phyloP scores from a whole-genome alignment of 2,113 vertebrate species.

The Anas platyrhynchos region DNA sequence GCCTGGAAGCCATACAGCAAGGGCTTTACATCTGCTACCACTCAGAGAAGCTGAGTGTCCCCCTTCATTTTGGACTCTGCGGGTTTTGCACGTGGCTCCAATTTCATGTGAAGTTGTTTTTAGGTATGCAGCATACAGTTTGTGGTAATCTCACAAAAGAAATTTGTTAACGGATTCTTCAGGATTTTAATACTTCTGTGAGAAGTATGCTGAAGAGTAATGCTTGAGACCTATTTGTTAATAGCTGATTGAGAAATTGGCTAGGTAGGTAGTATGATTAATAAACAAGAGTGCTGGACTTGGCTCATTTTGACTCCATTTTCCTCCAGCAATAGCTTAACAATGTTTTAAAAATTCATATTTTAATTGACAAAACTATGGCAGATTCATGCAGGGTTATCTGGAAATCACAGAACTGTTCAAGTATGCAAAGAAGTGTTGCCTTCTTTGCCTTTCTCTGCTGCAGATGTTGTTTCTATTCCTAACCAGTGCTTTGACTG shows the following conservation, averaged over 20 bases:
- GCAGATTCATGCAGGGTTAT: not conserved
- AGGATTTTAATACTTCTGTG: not conserved
- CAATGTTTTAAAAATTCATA: not conserved
- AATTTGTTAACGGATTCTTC: not conserved
- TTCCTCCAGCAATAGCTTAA: not conserved
- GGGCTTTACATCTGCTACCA: constrained; percentile 31
- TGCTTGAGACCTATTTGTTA: not conserved
- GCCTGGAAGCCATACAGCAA: not conserved
- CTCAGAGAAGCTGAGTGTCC: not conserved
- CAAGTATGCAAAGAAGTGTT: not conserved
- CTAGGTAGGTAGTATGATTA: not conserved
- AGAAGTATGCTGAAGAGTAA: not conserved
- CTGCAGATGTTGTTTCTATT: not conserved
- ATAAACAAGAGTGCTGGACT: not conserved
- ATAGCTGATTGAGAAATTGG: not conserved
- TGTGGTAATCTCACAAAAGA: not conserved
- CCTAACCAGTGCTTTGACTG: not conserved
- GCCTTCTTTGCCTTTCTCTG: not conserved
- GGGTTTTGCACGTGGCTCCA: not conserved
- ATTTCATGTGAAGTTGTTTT: constrained; percentile 16
- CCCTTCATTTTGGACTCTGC: not conserved
- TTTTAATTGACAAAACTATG: not conserved
- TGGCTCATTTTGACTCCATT: not conserved
- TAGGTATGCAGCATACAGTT: not conserved
- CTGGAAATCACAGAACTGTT: not conserved